Evolutionary conservation across 2,888 invertebrate species (phyloP).

Genomic region (Euplagia quadripunctaria): DNA sequence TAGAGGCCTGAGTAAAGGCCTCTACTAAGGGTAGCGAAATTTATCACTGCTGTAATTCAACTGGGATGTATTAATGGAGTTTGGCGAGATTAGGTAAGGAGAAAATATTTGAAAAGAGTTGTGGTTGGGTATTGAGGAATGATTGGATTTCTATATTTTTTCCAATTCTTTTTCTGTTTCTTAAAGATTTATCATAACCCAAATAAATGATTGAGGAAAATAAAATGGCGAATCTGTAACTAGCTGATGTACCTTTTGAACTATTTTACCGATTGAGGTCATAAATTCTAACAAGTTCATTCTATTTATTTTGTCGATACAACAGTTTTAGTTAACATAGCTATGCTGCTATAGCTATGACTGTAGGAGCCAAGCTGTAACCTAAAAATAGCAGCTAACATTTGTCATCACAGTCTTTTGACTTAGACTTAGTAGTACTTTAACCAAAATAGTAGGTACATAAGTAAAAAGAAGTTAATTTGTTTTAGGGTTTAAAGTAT

Average conservation of each 20-base stretch:
- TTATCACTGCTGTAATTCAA: conserved; percentile 36
- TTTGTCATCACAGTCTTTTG: no score
- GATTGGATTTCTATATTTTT: conserved; percentile 18
- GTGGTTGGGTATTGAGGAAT: conserved; percentile 15
- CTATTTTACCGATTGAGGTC: background rate
- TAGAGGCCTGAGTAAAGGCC: conserved; percentile 49
- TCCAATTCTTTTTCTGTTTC: background rate
- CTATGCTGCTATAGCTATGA: background rate
- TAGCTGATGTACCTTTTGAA: background rate
- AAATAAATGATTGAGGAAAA: background rate
- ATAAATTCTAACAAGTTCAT: no score
- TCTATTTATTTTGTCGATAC: background rate
- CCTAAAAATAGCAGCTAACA: no score
- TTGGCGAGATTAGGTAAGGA: conserved; percentile 27
- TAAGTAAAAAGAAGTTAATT: background rate
- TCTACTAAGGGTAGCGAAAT: conserved; percentile 51
- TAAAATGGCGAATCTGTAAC: background rate
- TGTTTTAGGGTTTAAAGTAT: background rate
- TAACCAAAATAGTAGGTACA: background rate
- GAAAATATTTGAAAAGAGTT: conserved; percentile 25
- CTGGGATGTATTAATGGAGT: conserved; percentile 32
- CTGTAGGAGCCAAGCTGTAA: no score
- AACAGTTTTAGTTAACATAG: background rate
- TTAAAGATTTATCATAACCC: background rate
- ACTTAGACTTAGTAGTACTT: background rate